Conservation (phyloP, 2,888 invertebrate genomes). For the Eurytoma adleriae region DNA sequence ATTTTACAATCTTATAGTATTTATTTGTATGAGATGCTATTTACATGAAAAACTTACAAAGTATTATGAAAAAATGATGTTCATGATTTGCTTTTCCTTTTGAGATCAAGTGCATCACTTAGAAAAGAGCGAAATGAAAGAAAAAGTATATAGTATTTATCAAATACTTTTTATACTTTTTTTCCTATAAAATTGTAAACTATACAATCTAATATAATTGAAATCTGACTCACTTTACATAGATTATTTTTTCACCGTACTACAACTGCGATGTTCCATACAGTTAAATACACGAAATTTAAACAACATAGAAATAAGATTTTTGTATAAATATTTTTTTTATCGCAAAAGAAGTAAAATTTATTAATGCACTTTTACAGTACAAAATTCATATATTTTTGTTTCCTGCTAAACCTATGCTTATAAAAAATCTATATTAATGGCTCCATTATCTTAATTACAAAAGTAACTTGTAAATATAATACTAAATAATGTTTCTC, state of each 20-base stretch:
- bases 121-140: conserved; percentile 8
- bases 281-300: conserved; percentile 38
- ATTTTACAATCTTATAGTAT: conserved; percentile 36
- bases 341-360: conserved; percentile 25
- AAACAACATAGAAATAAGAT: conserved; percentile 35
- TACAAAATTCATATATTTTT: conserved; percentile 8
- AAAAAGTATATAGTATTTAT: conserved; percentile 14
- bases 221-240: conserved; percentile 33
- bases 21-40: conserved; percentile 2
- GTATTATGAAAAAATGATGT: conserved; percentile 23
- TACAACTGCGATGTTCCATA: conserved; percentile 20
- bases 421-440: conserved; percentile 12
- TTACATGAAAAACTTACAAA: conserved; percentile 26
- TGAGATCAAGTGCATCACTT: conserved; percentile 50
- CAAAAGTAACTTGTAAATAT: conserved; percentile 35
- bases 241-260: conserved; percentile 15
- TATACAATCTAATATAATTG: conserved; percentile 37
- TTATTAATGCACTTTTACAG: conserved; percentile 8
- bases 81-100: conserved; percentile 25
- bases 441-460: conserved; percentile 16
- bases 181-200: conserved; percentile 37
- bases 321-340: conserved; percentile 31
- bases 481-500: conserved; percentile 13
- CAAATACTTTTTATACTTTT: conserved; percentile 16
- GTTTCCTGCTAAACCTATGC: conserved; percentile 28